Base-by-base conservation (phyloP, 2,113 vertebrate species). In the Petrocephalus zakoni region DNA sequence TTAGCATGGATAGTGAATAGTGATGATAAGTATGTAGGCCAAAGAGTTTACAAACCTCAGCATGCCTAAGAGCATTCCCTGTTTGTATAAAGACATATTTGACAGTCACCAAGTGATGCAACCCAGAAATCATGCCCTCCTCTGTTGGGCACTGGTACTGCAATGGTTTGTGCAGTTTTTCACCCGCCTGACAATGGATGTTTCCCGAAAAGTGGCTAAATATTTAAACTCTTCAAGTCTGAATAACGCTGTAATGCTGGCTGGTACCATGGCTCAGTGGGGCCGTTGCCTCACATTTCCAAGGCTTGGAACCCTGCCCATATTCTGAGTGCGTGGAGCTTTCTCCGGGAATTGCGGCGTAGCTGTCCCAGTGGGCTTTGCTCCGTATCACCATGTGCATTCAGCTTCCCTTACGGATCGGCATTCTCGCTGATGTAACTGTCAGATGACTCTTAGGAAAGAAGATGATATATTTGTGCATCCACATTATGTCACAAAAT, bases 81-180 rank as follows among this genome's bases (percentile, higher is more conserved):
- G 81, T 22, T 84, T 49, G 17, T n/a, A 25, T 29, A 51, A 49
- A 15, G 82, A 85, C 9, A 47, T 5, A 1, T 42, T 46, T 46
- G 81, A 47, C 81, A n/a, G 17, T 25, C 42, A 47, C 22, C 22
- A 11, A 15, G 11, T 6, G 22, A 29, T 29, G 49, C 49, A 34
- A 81, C 34, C 86, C 88, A 88, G 89, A 89, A 87, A 92, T 90
- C n/a, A 8, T 91, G 53, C 93, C 93, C 92, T 91, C 94, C 91
- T 49, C 91, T 93, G 94, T 86, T 87, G 87, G 89, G 55, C 89
- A 87, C 5, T 88, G 90, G 90, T 87, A 91, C 90, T 92, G 86
- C 89, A 90, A 83, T 21, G 3, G 15, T 37, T 78, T n/a, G 46
- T 82, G 75, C 0, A 8, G 17, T 53, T 34, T n/a, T 56, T 56